Base-by-base conservation (phyloP, 2,113 vertebrate genomes). In the Sinocyclocheilus grahami region DNA sequence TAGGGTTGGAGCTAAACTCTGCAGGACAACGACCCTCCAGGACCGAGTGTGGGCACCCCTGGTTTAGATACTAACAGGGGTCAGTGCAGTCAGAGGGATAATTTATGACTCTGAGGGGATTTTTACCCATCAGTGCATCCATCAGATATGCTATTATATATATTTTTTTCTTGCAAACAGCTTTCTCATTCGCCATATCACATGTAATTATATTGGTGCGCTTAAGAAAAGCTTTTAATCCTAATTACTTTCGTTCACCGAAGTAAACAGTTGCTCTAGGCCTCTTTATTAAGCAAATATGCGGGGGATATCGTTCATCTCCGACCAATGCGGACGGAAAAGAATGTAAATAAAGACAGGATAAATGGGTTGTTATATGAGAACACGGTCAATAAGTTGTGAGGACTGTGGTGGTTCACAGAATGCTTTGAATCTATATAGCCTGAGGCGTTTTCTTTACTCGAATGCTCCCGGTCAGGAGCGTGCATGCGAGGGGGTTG, bases 141-240 rank as follows among this genome's bases (percentile, higher is more conserved):
- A 83, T 83, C 82, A 83, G 67, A 83, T 72, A 82, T 53, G 62
- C 63, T 53, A 51, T 83, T 24, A 37, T 62, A 30, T 16, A 12
- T 30, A n/a, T 22, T 58, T 14, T 39, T 27, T 42, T n/a, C n/a
- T 27, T 14, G 33, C 74, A 60, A 78, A 80, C 67, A 46, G 85
- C 75, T 46, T 72, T 81, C 42, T 74, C 82, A 78, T 58, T n/a
- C 71, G 39, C 78, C 80, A 33, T 80, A 78, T 79, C 75, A 53
- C 42, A 78, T 58, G 76, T 85, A 87, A 89, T 87, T 89, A 82
- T 37, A 78, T 62, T 67, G 84, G 62, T 69, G 62, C 58, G 76
- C 76, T 60, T 79, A 79, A 87, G 85, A 88, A 86, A 84, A 81
- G 75, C 82, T 78, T 71, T 86, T 90, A 90, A 90, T 90, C 87